Evolutionary conservation across 2,113 vertebrate genomes (phyloP).

Genomic region (Narcine bancroftii): DNA sequence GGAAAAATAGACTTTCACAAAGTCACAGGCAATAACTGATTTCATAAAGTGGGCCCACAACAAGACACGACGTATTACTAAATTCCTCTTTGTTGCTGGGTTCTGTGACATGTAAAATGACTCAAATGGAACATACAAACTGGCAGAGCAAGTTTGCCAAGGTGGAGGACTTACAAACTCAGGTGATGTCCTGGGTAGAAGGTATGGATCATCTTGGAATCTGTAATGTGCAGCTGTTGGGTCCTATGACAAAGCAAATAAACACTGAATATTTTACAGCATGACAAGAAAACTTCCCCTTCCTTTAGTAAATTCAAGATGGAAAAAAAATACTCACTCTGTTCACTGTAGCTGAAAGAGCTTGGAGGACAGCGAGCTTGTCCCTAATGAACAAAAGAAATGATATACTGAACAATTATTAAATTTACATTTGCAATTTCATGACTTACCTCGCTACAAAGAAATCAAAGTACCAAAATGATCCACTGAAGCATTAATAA

Average conservation of each 20-base stretch:
- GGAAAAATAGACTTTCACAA: neutral
- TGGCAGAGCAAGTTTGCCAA: neutral
- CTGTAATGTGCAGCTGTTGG: slow-evolving; percentile 67
- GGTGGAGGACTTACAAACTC: slow-evolving; percentile 64
- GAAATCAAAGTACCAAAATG: neutral
- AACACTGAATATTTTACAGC: neutral
- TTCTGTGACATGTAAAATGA: neutral
- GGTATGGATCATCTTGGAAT: slow-evolving; percentile 84
- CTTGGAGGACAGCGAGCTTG: slow-evolving; percentile 75
- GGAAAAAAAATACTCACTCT: slow-evolving; percentile 58
- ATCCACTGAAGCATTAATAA: neutral
- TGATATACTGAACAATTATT: neutral
- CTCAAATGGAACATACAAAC: neutral
- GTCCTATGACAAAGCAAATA: slow-evolving; percentile 59
- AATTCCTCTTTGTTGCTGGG: neutral
- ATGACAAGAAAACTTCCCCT: neutral
- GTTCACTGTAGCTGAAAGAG: slow-evolving; percentile 70
- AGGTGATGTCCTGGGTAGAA: slow-evolving; percentile 60
- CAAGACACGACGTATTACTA: neutral
- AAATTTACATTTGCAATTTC: neutral
- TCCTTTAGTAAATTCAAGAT: neutral
- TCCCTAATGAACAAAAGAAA: slow-evolving; percentile 56
- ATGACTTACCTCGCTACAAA: neutral
- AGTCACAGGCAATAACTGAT: neutral
- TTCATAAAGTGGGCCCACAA: neutral